Conservation (phyloP, 1,140 invertebrate genomes). For the Zaprionus tsacasi region DNA sequence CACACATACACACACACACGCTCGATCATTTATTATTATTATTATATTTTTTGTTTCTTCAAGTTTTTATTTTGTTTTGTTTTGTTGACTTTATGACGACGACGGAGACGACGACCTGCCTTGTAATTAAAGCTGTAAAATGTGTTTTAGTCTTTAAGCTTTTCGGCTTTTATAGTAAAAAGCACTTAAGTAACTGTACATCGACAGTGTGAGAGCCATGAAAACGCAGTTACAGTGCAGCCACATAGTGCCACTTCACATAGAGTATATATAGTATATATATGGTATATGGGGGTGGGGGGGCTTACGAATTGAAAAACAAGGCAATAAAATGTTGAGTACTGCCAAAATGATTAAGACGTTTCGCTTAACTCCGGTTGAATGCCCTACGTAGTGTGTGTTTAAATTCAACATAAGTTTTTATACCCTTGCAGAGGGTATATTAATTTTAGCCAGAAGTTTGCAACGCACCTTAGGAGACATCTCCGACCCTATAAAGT, state of each 20-base stretch:
- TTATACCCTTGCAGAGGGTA: no score
- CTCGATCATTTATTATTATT: constrained; percentile 30
- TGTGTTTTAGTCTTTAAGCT: constrained; percentile 48
- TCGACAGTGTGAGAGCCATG: constrained; percentile 6
- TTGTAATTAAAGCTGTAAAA: constrained; percentile 59
- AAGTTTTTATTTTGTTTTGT: constrained; percentile 23
- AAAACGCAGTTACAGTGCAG: constrained; percentile 20
- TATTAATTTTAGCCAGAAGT: no score
- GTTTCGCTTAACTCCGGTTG: constrained; percentile 8
- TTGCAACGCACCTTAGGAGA: no score
- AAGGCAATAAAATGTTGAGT: constrained; percentile 5
- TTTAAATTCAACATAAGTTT: constrained; percentile 4
- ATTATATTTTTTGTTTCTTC: constrained; percentile 1
- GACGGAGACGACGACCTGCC: constrained; percentile 15
- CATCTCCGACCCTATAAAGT: no score
- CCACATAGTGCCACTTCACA: background rate
- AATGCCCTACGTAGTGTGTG: constrained; percentile 6
- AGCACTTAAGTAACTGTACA: constrained; percentile 48
- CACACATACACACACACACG: constrained; percentile 27
- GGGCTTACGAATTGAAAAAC: constrained; percentile 12
- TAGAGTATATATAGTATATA: background rate
- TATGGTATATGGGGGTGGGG: background rate
- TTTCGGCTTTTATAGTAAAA: constrained; percentile 38
- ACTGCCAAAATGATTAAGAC: constrained; percentile 6
- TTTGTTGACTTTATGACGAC: constrained; percentile 30